Base-by-base conservation (phyloP, 2,797 vertebrate genomes). In the Dicrostonyx torquatus region DNA sequence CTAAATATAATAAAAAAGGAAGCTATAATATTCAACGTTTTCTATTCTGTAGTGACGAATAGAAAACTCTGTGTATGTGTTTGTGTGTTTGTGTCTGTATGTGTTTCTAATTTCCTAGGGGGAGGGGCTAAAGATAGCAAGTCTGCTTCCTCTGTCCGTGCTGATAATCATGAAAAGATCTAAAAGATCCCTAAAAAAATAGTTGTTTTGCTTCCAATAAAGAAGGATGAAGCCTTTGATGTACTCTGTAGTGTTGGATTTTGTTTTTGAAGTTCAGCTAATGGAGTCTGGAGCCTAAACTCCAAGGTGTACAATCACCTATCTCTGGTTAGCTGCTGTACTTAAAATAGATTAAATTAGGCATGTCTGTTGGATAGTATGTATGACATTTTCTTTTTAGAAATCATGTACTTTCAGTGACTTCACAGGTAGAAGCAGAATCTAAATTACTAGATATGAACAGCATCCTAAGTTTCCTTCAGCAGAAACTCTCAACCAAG, bases 1-100 rank as follows among this genome's bases (percentile, higher is more conserved):
- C 15, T 29, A 94, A 94, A 89, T 31, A 3, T 78, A 90, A 18
- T 85, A 20, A 80, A 90, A 90, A 76, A n/a, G n/a, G 89, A 78
- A 45, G 0, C 26, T 53, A 75, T 91, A 79, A 55, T 14, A 2
- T 72, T 20, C 17, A 60, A 34, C 73, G 37, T 45, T 87, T 91
- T 26, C 24, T 29, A 17, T 53, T 87, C 58, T 82, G 11, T 18
- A 90, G n/a, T 92, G n/a, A 7, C 26, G 80, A 70, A 72, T 84
- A 77, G 53, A 79, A n/a, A 18, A 10, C 17, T 22, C 43, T 78
- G 2, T 13, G 11, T 50, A 2, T 50, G 48, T 50, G 48, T 50
- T 7, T 58, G 55, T 60, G 17, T 60, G 29, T 31, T 29, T 64
- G 62, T 31, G 62, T 68, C 2, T 68, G 66, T 40, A 18, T 73